Conservation (phyloP, 2,113 vertebrate genomes). For the Nicator chloris region DNA sequence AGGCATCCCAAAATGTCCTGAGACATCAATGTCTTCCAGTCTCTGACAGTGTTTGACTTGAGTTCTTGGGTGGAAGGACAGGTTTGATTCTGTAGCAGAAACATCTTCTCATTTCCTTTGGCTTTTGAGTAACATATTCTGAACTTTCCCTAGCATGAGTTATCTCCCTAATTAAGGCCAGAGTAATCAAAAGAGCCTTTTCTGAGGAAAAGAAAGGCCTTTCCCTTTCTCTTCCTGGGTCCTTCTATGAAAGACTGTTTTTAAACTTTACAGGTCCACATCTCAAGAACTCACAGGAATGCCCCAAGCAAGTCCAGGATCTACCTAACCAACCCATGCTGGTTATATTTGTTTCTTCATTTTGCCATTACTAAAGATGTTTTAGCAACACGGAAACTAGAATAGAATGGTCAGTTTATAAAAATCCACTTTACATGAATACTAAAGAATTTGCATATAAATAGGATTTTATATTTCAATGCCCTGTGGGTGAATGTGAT, state of each 20-base stretch:
- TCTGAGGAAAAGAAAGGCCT: too few species aligned
- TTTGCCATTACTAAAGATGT: constrained; percentile 11
- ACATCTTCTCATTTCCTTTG: background rate
- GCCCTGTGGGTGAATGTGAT: constrained; percentile 13
- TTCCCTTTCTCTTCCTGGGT: background rate
- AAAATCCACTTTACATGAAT: constrained; percentile 39
- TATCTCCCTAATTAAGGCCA: background rate
- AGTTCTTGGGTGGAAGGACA: background rate
- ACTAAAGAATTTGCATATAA: constrained; percentile 62
- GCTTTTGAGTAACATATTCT: background rate
- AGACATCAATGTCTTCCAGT: background rate
- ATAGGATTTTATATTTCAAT: constrained; percentile 61
- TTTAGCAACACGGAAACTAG: constrained; percentile 38
- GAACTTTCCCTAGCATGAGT: background rate
- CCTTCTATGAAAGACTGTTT: background rate
- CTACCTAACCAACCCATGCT: background rate
- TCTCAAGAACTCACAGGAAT: background rate
- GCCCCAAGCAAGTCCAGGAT: background rate
- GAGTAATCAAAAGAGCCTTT: background rate
- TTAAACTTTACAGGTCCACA: background rate
- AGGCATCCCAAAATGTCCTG: background rate
- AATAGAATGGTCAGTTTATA: constrained; percentile 32
- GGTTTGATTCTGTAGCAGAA: background rate
- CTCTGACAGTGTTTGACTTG: background rate
- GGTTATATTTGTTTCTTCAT: constrained; percentile 12